Evolutionary conservation across 2,888 invertebrate species (phyloP).

Genomic region (Mesochorus sp.): DNA sequence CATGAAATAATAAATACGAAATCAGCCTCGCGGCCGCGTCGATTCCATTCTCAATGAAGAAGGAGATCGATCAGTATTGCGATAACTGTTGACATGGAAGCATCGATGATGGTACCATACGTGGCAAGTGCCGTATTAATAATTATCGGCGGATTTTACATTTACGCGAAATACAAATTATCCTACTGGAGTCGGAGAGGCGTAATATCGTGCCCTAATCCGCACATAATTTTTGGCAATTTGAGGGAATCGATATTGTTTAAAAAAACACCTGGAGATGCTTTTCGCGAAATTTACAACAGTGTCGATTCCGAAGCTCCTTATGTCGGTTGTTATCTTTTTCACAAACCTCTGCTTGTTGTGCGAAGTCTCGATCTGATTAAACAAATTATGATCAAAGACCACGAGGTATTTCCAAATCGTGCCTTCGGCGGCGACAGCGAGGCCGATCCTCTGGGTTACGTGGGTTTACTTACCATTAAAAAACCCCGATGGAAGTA

Average conservation of each 20-base stretch:
- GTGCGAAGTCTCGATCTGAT: constrained; percentile 81
- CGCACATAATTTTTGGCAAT: constrained; percentile 72
- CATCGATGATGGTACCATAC: background rate
- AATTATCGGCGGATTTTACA: constrained; percentile 54
- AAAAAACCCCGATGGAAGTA: constrained; percentile 83
- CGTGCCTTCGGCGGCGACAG: constrained; percentile 78
- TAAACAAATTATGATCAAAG: constrained; percentile 82
- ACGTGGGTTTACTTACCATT: constrained; percentile 79
- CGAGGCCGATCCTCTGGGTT: constrained; percentile 76
- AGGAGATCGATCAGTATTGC: background rate
- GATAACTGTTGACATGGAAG: background rate
- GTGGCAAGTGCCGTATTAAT: constrained; percentile 1
- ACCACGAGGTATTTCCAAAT: constrained; percentile 82
- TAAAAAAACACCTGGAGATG: constrained; percentile 67
- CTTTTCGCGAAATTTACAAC: constrained; percentile 72
- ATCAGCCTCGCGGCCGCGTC: background rate
- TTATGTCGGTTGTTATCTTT: constrained; percentile 82
- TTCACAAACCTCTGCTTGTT: constrained; percentile 81
- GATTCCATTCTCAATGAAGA: too few relatives aligned
- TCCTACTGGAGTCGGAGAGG: constrained; percentile 73
- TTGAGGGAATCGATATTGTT: constrained; percentile 70
- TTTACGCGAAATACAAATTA: constrained; percentile 70
- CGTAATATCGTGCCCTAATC: constrained; percentile 66
- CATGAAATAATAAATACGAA: background rate
- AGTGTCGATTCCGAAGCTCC: constrained; percentile 67